These are phyloP conservation scores for Norana najaformis DNA, from an alignment of 2,888 invertebrate genomes.

Conservation along the genomic window DNA sequence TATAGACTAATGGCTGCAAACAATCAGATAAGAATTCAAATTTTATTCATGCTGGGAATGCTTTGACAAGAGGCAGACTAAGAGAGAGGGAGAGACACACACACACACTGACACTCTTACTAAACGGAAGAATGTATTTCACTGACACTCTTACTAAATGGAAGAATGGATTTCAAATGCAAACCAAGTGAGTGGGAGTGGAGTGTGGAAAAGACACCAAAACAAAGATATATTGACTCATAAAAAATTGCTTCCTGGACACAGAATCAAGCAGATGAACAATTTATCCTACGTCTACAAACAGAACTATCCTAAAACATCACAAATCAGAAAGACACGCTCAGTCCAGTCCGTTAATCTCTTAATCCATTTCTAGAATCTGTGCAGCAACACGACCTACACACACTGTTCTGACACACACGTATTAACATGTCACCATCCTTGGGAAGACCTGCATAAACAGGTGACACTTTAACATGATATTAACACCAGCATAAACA, in stretches of 20 bases:
- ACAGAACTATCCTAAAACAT: neutral
- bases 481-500: neutral
- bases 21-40: neutral
- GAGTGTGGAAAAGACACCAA: too few species aligned
- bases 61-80: neutral
- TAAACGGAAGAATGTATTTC: too few species aligned
- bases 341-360: neutral
- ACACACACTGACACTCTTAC: neutral
- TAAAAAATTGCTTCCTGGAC: neutral
- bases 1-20: too few species aligned
- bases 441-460: neutral
- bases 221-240: neutral
- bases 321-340: neutral
- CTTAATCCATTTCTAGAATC: neutral
- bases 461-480: neutral
- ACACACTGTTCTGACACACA: neutral
- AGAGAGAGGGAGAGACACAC: neutral
- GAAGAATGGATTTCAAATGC: too few species aligned
- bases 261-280: conserved; percentile 13
- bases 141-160: too few species aligned
- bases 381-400: neutral
- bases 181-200: too few species aligned
- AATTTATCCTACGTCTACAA: neutral
- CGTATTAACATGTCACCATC: neutral
- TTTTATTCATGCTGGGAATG: neutral